phyloP scores from a whole-genome alignment of 2,797 vertebrate genomes.

The Gorsachius magnificus region DNA sequence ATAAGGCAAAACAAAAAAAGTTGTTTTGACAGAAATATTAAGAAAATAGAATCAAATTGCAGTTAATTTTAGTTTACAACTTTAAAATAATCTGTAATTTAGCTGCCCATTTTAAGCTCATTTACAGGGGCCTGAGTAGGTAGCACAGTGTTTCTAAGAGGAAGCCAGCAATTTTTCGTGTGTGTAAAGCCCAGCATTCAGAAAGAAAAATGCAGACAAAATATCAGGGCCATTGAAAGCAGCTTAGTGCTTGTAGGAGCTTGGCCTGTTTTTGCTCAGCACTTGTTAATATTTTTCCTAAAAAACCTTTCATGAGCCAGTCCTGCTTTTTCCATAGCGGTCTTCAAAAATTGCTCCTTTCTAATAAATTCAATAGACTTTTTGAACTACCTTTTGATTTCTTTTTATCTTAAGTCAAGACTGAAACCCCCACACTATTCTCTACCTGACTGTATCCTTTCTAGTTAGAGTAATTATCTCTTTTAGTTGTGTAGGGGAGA shows the following conservation, averaged over 20 bases:
- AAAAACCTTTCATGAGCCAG: neutral
- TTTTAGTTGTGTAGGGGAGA: neutral
- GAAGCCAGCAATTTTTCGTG: neutral
- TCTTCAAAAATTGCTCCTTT: neutral
- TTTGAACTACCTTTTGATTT: neutral
- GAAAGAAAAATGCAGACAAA: neutral
- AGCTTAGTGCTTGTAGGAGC: neutral
- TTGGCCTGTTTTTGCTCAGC: neutral
- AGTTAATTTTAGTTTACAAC: neutral
- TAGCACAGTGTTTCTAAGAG: neutral
- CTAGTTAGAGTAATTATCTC: neutral
- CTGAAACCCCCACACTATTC: neutral
- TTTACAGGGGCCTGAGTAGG: neutral
- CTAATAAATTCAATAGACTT: neutral
- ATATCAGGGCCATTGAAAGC: neutral
- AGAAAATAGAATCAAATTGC: neutral
- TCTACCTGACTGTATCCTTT: neutral
- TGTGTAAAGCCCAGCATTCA: neutral
- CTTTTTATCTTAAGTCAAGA: neutral
- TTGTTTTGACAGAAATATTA: neutral
- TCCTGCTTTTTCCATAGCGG: neutral
- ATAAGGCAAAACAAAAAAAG: neutral
- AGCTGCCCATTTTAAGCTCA: neutral
- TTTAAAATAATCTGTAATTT: neutral
- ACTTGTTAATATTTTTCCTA: neutral